Conservation (phyloP, 2,113 vertebrate genomes). For the Hystrix brachyura region DNA sequence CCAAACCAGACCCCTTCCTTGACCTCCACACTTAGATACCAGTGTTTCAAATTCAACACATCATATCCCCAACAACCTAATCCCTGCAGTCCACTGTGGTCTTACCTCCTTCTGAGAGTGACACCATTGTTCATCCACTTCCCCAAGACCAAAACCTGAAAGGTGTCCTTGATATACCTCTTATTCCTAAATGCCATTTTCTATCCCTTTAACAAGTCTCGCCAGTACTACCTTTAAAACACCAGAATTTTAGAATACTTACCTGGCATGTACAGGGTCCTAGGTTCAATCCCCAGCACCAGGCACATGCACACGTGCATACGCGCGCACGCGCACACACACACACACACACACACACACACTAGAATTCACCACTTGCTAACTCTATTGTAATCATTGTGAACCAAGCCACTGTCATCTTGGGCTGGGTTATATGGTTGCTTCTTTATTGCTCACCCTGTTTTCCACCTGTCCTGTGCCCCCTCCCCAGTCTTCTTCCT, state of each 20-base stretch:
- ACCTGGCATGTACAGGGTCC: neutral
- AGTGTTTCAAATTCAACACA: conserved; percentile 12
- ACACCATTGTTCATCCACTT: neutral
- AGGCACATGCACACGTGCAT: neutral
- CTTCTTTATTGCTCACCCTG: neutral
- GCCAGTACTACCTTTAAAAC: neutral
- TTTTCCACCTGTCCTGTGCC: neutral
- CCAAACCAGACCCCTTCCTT: neutral
- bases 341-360: neutral
- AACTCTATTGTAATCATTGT: neutral
- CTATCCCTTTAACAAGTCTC: neutral
- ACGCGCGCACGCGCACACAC: neutral
- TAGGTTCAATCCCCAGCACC: neutral
- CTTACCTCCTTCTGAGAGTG: neutral
- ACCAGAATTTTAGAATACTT: neutral
- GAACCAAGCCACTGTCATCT: neutral
- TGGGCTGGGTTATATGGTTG: neutral
- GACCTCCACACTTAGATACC: neutral
- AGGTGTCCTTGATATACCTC: neutral
- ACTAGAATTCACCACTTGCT: neutral
- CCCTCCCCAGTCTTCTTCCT: neutral
- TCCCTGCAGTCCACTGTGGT: neutral
- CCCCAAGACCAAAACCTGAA: conserved; percentile 16
- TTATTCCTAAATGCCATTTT: conserved; percentile 24
- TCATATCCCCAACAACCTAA: neutral